phyloP scores from a whole-genome alignment of 2,113 vertebrate species.

The Sinocyclocheilus grahami region DNA sequence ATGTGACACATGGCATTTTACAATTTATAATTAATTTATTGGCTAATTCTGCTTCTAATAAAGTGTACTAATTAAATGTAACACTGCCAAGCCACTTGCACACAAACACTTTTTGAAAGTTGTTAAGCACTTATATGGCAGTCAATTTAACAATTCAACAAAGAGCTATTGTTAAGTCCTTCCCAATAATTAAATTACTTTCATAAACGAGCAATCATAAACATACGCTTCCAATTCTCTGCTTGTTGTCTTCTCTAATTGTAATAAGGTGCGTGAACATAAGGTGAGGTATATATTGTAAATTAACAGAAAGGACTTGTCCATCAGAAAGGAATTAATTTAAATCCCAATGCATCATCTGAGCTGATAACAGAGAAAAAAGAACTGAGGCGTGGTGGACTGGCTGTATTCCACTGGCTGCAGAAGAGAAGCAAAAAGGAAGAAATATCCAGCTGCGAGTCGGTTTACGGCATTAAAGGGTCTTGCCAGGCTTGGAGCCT shows the following conservation, averaged over 20 bases:
- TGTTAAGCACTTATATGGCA: not conserved
- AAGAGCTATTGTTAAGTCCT: not conserved
- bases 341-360: conserved; percentile 67
- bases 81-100: not conserved
- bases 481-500: conserved; percentile 57
- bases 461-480: conserved; percentile 63
- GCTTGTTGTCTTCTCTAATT: not conserved
- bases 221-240: not conserved
- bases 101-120: not conserved
- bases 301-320: not conserved
- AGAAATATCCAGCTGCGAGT: conserved; percentile 48
- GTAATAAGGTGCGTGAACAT: not conserved
- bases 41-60: not conserved
- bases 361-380: conserved; percentile 66
- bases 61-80: not conserved
- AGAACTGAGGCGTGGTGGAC: conserved; percentile 56
- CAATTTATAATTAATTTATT: not conserved
- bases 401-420: conserved; percentile 55
- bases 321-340: conserved; percentile 65
- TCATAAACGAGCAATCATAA: not conserved
- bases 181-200: not conserved
- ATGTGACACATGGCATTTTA: not conserved
- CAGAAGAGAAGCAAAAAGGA: conserved; percentile 53
- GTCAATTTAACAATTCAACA: not conserved
- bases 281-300: conserved; percentile 27